Evolutionary conservation across 2,888 invertebrate genomes (phyloP), one percentile per base, ranked within the genome.

Genomic region (Himalopsyche anomala): DNA sequence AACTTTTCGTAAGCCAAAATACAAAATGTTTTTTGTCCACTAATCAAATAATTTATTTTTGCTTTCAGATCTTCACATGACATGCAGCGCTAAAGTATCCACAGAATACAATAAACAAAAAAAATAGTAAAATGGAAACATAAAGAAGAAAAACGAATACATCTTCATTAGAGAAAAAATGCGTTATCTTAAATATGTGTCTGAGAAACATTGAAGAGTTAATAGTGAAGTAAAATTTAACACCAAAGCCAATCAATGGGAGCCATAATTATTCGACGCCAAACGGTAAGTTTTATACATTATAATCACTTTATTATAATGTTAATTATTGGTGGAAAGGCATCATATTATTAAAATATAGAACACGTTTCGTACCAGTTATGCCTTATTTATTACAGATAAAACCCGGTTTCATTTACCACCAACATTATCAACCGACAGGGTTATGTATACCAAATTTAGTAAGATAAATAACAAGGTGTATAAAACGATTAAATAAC

Each of bases 111-210:
- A 74, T 36, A 19, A 38, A 36, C 19, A 69, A 69, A 69, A 69
- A n/a, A 11, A n/a, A 28, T 69, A 69, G 36, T n/a, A 74, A 19
- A 62, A 62, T 74, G 74, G 15, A 74, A 74, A 38, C 74, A 8
- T 74, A 74, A 74, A 38, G 5, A 5, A 36, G 15, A 74, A 74
- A 38, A 12, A 36, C 12, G 74, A 38, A 62, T 11, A 62, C 2
- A 62, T 19, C 28, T 62, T 8, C 36, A 36, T 6, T 38, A 15
- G 15, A 74, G 38, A 19, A 74, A 45, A 74, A 74, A 74, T 74
- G 74, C 15, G 74, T 74, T 28, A 8, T 74, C 74, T 74, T n/a
- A 74, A 74, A 36, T 74, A 74, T 74, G 74, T 74, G 74, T 74
- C 74, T 74, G 36, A 74, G 36, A 74, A 36, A 74, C 74, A 74